Evolutionary conservation across 2,797 vertebrate genomes (phyloP).

Genomic region (Phoxinus dragarum): DNA sequence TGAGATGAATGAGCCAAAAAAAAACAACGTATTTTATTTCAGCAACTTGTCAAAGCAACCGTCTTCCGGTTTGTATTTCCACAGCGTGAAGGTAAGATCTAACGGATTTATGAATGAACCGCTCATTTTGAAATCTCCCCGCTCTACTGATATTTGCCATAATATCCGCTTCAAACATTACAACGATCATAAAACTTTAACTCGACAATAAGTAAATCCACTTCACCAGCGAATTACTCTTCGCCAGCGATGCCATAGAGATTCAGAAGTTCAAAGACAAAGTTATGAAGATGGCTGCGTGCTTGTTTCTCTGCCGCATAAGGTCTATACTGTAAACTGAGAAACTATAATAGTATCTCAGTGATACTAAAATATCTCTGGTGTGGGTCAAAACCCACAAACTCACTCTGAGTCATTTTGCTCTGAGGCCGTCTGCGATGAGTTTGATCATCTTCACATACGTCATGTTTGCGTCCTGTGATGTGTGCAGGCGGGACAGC

Average conservation of each 20-base stretch:
- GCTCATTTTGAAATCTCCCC: background rate
- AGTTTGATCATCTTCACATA: background rate
- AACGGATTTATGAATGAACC: background rate
- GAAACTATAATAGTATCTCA: background rate
- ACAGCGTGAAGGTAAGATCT: background rate
- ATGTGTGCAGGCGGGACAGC: slow-evolving; percentile 91
- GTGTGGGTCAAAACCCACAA: slow-evolving; percentile 8
- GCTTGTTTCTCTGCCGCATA: background rate
- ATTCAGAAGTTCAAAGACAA: background rate
- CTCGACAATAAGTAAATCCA: background rate
- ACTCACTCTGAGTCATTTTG: background rate
- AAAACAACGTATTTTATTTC: background rate
- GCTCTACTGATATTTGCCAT: background rate
- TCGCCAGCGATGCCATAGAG: background rate
- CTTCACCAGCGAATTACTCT: background rate
- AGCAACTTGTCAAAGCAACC: background rate
- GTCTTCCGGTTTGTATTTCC: background rate
- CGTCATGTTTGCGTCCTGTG: slow-evolving; percentile 26
- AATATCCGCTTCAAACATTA: background rate
- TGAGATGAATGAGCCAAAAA: background rate
- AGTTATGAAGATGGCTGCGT: background rate
- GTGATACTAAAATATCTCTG: background rate
- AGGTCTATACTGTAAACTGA: background rate
- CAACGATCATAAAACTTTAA: background rate
- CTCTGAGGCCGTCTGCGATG: background rate